Conservation (phyloP, 2,113 vertebrate species). For the Paraplagusia blochii region DNA sequence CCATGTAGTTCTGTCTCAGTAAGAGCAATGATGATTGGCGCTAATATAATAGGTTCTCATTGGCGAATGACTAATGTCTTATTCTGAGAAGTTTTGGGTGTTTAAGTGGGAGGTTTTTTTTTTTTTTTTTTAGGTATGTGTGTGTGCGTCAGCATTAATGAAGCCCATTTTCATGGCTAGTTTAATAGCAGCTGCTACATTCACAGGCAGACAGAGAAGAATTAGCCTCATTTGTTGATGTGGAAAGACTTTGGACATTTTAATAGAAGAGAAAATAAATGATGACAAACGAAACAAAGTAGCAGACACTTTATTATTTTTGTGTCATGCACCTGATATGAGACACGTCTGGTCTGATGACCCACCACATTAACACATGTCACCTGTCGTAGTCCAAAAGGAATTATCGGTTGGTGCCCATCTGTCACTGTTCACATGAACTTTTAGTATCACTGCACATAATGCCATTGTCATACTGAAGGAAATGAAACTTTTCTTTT, state of each 20-base stretch:
- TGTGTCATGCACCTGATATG: conserved; percentile 23
- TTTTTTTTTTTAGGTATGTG: conserved; percentile 1
- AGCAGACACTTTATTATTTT: conserved; percentile 39
- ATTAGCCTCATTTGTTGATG: conserved; percentile 63
- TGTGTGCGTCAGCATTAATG: conserved; percentile 50
- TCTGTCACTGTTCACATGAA: conserved; percentile 22
- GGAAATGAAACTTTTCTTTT: not conserved
- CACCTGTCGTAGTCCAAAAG: conserved; percentile 20
- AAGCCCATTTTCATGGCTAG: conserved; percentile 53
- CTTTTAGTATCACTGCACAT: conserved; percentile 1
- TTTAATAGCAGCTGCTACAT: conserved; percentile 56
- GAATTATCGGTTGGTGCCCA: conserved; percentile 24
- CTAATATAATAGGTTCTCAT: conserved; percentile 64
- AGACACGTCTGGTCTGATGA: conserved; percentile 15
- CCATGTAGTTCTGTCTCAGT: conserved; percentile 55
- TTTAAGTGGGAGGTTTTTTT: conserved; percentile 17
- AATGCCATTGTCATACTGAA: conserved; percentile 13
- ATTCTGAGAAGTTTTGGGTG: conserved; percentile 45
- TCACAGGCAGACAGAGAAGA: conserved; percentile 51
- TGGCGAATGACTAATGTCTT: conserved; percentile 62
- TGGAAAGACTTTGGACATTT: conserved; percentile 64
- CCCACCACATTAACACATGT: conserved; percentile 14
- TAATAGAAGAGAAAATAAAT: conserved; percentile 61
- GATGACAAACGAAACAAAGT: conserved; percentile 47
- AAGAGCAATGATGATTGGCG: conserved; percentile 70